Evolutionary conservation across 2,113 vertebrate species (phyloP).

Genomic region (Erythrocercus mccallii): DNA sequence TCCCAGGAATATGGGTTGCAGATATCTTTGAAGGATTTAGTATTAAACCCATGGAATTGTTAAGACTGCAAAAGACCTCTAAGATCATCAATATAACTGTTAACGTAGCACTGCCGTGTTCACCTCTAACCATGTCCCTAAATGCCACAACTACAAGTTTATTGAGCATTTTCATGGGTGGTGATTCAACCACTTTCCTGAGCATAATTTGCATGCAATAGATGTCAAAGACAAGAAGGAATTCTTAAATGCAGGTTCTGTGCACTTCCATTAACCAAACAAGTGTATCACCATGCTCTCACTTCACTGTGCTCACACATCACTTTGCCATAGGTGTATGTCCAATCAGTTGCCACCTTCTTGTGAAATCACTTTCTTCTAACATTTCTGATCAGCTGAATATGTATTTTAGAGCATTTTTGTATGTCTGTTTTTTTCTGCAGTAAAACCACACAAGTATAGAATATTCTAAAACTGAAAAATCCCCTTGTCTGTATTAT

Average conservation of each 20-base stretch:
- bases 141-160: background rate
- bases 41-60: background rate
- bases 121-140: too few relatives aligned
- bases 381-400: background rate
- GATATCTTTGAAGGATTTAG: background rate
- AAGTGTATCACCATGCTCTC: background rate
- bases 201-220: background rate
- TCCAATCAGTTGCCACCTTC: background rate
- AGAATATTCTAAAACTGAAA: background rate
- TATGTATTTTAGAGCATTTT: background rate
- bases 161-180: background rate
- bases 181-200: background rate
- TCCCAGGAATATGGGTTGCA: background rate
- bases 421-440: background rate
- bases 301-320: background rate
- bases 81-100: background rate
- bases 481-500: background rate
- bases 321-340: background rate
- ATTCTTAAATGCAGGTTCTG: background rate
- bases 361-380: background rate
- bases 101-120: background rate
- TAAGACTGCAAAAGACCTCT: background rate
- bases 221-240: background rate
- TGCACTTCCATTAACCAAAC: background rate
- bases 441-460: background rate